phyloP scores from a whole-genome alignment of 2,888 invertebrate species.

The Phortica okadai region DNA sequence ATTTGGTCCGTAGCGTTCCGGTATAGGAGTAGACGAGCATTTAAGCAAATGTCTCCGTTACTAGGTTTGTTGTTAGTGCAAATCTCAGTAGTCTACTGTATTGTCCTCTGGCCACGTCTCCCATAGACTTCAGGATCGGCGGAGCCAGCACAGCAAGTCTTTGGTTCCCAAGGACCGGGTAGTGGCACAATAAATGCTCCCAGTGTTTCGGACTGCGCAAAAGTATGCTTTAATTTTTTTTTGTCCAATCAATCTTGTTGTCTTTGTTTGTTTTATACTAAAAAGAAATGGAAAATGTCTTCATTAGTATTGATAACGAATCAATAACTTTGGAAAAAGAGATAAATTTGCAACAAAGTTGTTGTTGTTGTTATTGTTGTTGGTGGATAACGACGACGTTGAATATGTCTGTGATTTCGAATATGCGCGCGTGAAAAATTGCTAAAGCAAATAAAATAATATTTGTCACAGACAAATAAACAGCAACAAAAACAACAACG shows the following conservation, averaged over 20 bases:
- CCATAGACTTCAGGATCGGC: too few relatives aligned
- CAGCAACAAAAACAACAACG: slow-evolving; percentile 18
- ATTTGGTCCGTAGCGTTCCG: too few relatives aligned
- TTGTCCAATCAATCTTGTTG: background rate
- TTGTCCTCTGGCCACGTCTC: too few relatives aligned
- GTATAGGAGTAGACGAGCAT: too few relatives aligned
- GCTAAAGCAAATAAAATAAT: slow-evolving; percentile 47
- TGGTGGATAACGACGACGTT: background rate
- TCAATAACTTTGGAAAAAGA: slow-evolving; percentile 12
- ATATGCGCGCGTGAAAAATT: slow-evolving; percentile 32
- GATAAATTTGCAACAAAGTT: background rate
- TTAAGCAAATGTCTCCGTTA: too few relatives aligned
- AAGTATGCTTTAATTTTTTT: background rate
- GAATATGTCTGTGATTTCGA: background rate
- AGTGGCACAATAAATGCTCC: too few relatives aligned
- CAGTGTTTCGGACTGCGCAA: background rate
- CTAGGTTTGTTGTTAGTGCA: too few relatives aligned
- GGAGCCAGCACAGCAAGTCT: too few relatives aligned
- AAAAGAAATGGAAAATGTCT: slow-evolving; percentile 34
- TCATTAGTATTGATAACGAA: slow-evolving; percentile 29
- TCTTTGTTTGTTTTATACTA: slow-evolving; percentile 53
- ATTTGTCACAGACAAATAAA: slow-evolving; percentile 50
- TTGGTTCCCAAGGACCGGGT: too few relatives aligned
- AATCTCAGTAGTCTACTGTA: too few relatives aligned
- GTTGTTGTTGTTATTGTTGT: background rate